Evolutionary conservation across 2,888 invertebrate genomes (phyloP).

Genomic region (Lumbricus terrestris): DNA sequence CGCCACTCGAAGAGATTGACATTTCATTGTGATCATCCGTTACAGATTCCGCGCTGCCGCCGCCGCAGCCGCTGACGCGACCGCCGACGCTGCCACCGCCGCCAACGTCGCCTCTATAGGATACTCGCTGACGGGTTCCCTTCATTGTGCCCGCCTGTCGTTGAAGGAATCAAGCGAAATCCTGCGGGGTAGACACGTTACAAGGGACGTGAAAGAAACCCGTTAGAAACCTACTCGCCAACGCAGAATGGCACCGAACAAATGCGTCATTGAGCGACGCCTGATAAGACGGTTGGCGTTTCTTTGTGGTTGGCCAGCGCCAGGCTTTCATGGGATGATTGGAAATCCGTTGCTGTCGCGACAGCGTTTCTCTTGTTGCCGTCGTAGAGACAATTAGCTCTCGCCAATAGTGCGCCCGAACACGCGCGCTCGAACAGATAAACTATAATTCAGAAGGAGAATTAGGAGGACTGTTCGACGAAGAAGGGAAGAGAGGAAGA

Average conservation of each 20-base stretch:
- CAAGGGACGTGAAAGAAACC: conserved; percentile 7
- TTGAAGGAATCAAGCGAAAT: conserved; percentile 9
- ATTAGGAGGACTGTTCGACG: not conserved
- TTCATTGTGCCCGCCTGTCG: not conserved
- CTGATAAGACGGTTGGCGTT: conserved; percentile 13
- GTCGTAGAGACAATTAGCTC: conserved; percentile 11
- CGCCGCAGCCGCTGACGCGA: no score
- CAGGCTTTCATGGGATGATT: conserved; percentile 14
- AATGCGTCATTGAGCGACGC: conserved; percentile 5
- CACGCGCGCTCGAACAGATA: not conserved
- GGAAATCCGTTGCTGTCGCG: conserved; percentile 13
- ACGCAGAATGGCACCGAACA: conserved; percentile 7
- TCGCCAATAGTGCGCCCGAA: not conserved
- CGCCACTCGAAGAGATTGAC: conserved; percentile 14
- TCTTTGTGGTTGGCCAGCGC: not conserved
- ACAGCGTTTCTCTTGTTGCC: conserved; percentile 13
- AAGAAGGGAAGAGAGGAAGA: not conserved
- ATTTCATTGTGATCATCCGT: conserved; percentile 9
- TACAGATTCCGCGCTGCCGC: not conserved
- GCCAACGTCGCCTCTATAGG: not conserved
- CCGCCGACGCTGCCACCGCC: not conserved
- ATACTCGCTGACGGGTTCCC: not conserved
- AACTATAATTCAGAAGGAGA: conserved; percentile 3
- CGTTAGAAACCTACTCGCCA: not conserved
- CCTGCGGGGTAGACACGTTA: conserved; percentile 6